Conservation (phyloP, 1,140 invertebrate genomes). For the Sitodiplosis mosellana region DNA sequence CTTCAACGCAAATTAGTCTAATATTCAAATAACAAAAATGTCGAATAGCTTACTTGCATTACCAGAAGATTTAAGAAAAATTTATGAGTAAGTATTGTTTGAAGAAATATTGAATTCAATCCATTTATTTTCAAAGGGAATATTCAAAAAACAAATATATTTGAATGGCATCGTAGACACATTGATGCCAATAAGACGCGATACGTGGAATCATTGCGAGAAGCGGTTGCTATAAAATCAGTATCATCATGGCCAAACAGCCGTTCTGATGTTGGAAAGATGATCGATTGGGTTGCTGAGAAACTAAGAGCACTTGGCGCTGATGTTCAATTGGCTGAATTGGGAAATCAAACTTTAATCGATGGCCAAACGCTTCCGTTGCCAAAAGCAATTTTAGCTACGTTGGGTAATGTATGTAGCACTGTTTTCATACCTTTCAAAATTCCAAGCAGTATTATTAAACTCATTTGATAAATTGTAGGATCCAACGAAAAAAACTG, state of each 20-base stretch:
- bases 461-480: too few relatives aligned
- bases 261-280: slow-evolving; percentile 27
- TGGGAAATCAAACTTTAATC: slow-evolving; percentile 58
- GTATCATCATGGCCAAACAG: slow-evolving; percentile 61
- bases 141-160: too few relatives aligned
- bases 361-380: slow-evolving; percentile 55
- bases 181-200: slow-evolving; percentile 57
- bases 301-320: slow-evolving; percentile 61
- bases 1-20: too few relatives aligned
- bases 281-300: slow-evolving; percentile 57
- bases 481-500: slow-evolving; percentile 82
- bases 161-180: slow-evolving; percentile 38
- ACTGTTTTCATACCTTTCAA: too few relatives aligned
- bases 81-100: too few relatives aligned
- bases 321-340: slow-evolving; percentile 52
- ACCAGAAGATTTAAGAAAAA: too few relatives aligned
- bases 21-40: too few relatives aligned
- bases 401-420: slow-evolving; percentile 49
- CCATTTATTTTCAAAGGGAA: too few relatives aligned
- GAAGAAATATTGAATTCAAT: too few relatives aligned
- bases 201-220: slow-evolving; percentile 62
- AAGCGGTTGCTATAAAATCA: slow-evolving; percentile 85
- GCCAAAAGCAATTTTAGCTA: slow-evolving; percentile 77
- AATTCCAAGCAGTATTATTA: too few relatives aligned
- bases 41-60: too few relatives aligned